Base-by-base conservation (phyloP, 2,113 vertebrate genomes). In the Hippocampus comes region DNA sequence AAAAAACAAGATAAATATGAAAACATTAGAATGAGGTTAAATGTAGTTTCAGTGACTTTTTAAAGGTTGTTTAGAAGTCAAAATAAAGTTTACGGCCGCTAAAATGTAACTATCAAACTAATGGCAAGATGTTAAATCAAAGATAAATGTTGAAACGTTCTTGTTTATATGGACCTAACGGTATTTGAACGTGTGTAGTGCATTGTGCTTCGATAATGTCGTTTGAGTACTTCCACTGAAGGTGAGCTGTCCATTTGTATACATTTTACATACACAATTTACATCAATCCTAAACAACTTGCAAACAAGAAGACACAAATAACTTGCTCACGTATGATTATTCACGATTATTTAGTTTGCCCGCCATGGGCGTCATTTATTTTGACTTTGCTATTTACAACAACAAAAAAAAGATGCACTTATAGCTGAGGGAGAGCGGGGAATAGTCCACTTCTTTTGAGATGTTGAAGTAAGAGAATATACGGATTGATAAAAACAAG, bases 351-450 rank as follows among this genome's bases (percentile, higher is more conserved):
- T 80, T 78, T 80, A 70, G 73, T 82, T 75, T 65, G 48, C 53
- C 77, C 76, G 80, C 75, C 74, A 67, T 67, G 66, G 75, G 78
- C 42, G 38, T 75, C 63, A 14, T 23, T 46, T 23, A n/a, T 65
- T 65, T 41, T 65, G 18, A 23, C 7, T 23, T 23, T 66, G 18
- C 11, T 23, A 66, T 43, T 42, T 63, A 38, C 2, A 14, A n/a
- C 1, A 10, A 15, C 41, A 66, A 66, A 5, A 21, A 43, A n/a
- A 65, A 23, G 17, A 23, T 15, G n/a, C 85, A 78, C 83, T 75
- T 63, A 61, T 71, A 78, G 48, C 48, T 18, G 5, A 51, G 70
- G 25, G 76, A 79, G 78, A 86, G 79, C 74, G 51, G 64, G 82
- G 84, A 78, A 70, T 43, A 57, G 38, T 4, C 80, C 0, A 91